Evolutionary conservation across 30 jellyfish, hydroid and myxozoan genomes (phyloP).

Genomic region (Pelagia noctiluca): DNA sequence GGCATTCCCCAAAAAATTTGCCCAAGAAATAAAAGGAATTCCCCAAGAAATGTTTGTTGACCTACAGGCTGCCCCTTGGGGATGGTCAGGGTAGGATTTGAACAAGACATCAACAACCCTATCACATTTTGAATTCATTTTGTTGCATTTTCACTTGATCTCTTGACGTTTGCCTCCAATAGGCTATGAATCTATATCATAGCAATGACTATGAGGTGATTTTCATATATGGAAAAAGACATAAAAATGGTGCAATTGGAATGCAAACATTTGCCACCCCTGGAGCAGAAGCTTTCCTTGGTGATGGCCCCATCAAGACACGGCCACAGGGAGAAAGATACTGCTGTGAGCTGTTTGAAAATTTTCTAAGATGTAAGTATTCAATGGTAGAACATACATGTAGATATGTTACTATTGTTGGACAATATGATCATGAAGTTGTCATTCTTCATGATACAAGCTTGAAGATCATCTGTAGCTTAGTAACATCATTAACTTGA

Average conservation of each 20-base stretch:
- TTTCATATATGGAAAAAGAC: conserved; percentile 11
- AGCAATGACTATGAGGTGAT: conserved; percentile 24
- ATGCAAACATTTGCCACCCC: conserved; percentile 47
- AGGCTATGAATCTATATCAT: conserved; percentile 21
- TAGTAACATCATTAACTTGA: too few species aligned
- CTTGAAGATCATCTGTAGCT: too few species aligned
- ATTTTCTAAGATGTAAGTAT: conserved; percentile 16
- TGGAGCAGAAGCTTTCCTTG: conserved; percentile 25
- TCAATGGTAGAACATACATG: too few species aligned
- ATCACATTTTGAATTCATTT: not conserved
- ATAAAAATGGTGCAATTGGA: conserved; percentile 37
- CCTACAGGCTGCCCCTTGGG: too few species aligned
- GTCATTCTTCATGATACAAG: too few species aligned
- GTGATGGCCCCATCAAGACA: conserved; percentile 6
- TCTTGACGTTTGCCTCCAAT: not conserved
- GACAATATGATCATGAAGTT: too few species aligned
- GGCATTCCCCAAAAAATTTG: too few species aligned
- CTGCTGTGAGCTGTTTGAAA: conserved; percentile 29
- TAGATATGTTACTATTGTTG: too few species aligned
- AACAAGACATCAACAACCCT: too few species aligned
- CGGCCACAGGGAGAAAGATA: conserved; percentile 34
- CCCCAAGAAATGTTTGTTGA: too few species aligned
- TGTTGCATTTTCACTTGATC: not conserved
- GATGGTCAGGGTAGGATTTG: too few species aligned
- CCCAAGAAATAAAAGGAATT: too few species aligned